Conservation (phyloP, 35 echinoderm and acorn worm genomes). For the Diadema setosum region DNA sequence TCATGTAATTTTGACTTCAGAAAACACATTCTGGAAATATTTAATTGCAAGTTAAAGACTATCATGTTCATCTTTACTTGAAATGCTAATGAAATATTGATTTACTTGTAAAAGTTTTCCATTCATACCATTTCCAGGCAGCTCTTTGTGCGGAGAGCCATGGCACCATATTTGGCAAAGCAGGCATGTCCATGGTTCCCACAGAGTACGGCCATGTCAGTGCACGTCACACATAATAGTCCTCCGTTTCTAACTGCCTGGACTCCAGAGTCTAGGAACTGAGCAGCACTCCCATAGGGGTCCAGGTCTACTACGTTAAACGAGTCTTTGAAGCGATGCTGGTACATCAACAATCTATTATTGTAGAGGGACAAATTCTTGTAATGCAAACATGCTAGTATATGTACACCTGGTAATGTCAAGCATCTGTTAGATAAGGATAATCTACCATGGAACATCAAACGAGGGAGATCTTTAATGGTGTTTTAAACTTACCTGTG, state of each 20-base stretch:
- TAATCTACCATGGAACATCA: too few relatives aligned
- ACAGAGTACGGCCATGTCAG: slow-evolving; percentile 87
- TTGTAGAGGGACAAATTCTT: background rate
- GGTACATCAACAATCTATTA: slow-evolving; percentile 81
- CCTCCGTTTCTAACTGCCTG: slow-evolving; percentile 85
- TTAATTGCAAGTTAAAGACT: too few relatives aligned
- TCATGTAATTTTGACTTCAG: too few relatives aligned
- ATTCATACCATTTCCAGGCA: slow-evolving; percentile 85
- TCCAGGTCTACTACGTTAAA: slow-evolving; percentile 90
- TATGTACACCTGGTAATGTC: too few relatives aligned
- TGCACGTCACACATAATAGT: slow-evolving; percentile 88
- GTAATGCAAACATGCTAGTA: background rate
- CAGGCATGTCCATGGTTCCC: slow-evolving; percentile 87
- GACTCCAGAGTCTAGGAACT: slow-evolving; percentile 74
- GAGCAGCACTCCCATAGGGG: slow-evolving; percentile 74
- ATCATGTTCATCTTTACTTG: too few relatives aligned
- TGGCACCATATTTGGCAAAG: slow-evolving; percentile 85
- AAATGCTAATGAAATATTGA: too few relatives aligned
- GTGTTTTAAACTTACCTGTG: too few relatives aligned
- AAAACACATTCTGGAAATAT: too few relatives aligned
- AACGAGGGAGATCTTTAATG: too few relatives aligned
- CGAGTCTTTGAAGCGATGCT: slow-evolving; percentile 32
- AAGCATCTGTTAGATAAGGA: too few relatives aligned
- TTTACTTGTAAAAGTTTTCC: too few relatives aligned
- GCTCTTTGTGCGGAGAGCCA: slow-evolving; percentile 69